These are phyloP conservation scores for Phocoena phocoena DNA, from an alignment of 2,113 vertebrate genomes.

Conservation along the genomic window DNA sequence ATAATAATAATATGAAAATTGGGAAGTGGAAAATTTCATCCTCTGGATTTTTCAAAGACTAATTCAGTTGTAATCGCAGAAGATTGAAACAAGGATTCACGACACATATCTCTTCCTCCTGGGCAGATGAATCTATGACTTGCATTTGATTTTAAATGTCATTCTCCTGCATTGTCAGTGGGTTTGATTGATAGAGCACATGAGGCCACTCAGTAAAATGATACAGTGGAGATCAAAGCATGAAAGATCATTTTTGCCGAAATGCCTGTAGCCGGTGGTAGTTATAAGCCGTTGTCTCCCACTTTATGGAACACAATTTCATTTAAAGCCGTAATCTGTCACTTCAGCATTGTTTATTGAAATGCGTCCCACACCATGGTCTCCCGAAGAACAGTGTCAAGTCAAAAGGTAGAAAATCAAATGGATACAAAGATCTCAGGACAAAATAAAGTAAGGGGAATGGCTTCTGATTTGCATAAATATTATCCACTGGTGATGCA, in stretches of 20 bases:
- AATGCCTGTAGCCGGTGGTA: conserved; percentile 81
- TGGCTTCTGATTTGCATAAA: conserved; percentile 74
- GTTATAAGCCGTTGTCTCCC: conserved; percentile 87
- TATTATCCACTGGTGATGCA: conserved; percentile 67
- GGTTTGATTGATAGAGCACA: conserved; percentile 84
- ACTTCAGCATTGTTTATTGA: conserved; percentile 86
- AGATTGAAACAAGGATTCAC: conserved; percentile 71
- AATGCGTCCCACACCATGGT: conserved; percentile 68
- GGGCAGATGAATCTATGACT: conserved; percentile 81
- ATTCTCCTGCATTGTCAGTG: conserved; percentile 77
- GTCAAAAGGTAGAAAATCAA: conserved; percentile 81
- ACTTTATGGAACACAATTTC: conserved; percentile 87
- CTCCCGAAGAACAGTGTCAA: conserved; percentile 76
- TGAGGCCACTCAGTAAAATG: conserved; percentile 83
- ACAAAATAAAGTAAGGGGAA: conserved; percentile 66
- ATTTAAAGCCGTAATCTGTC: conserved; percentile 87
- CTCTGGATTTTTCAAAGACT: conserved; percentile 70
- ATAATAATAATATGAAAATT: background rate
- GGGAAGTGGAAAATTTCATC: conserved; percentile 30
- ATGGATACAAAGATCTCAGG: conserved; percentile 65
- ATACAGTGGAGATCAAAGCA: conserved; percentile 85
- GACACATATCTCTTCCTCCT: conserved; percentile 75
- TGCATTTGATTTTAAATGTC: conserved; percentile 83
- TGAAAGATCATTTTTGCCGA: conserved; percentile 84
- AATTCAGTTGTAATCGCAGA: conserved; percentile 76